These are phyloP conservation scores for Tachysurus fulvidraco DNA, from an alignment of 2,113 vertebrate genomes.

Conservation along the genomic window DNA sequence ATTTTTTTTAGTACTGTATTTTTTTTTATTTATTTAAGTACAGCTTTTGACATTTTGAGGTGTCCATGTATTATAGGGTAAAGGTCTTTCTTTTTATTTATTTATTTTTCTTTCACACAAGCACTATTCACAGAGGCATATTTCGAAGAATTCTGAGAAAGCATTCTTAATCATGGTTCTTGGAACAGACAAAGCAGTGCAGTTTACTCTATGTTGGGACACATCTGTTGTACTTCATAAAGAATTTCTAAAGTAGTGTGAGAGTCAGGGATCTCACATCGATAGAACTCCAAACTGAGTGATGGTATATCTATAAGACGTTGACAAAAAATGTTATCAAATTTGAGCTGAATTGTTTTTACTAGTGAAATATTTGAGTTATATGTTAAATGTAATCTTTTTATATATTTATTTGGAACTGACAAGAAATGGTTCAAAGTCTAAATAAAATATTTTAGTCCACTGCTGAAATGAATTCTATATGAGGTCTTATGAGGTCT, in stretches of 20 bases:
- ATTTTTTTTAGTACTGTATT: background rate
- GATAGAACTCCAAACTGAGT: background rate
- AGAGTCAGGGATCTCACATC: slow-evolving; percentile 54
- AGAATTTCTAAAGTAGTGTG: slow-evolving; percentile 66
- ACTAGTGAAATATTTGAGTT: background rate
- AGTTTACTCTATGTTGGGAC: slow-evolving; percentile 63
- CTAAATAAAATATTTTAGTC: background rate
- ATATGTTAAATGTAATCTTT: background rate
- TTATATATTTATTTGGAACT: background rate
- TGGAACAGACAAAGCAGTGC: slow-evolving; percentile 55
- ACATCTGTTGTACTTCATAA: slow-evolving; percentile 62
- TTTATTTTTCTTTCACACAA: background rate
- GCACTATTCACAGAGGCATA: background rate
- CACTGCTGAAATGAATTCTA: background rate
- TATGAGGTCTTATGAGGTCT: background rate
- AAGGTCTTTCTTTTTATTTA: background rate
- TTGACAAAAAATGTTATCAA: background rate
- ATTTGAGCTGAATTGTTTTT: background rate
- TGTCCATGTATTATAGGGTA: background rate
- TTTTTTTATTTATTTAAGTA: no score
- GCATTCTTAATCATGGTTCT: slow-evolving; percentile 49
- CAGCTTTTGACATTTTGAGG: background rate
- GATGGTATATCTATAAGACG: background rate
- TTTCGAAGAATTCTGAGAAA: slow-evolving; percentile 46
- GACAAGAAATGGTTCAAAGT: background rate